Percentiles rank a stretch among this genome's conserved stretches.
Evolutionary conservation across 2,797 vertebrate species (phyloP).

Genomic region (Yasuhikotakia modesta): DNA sequence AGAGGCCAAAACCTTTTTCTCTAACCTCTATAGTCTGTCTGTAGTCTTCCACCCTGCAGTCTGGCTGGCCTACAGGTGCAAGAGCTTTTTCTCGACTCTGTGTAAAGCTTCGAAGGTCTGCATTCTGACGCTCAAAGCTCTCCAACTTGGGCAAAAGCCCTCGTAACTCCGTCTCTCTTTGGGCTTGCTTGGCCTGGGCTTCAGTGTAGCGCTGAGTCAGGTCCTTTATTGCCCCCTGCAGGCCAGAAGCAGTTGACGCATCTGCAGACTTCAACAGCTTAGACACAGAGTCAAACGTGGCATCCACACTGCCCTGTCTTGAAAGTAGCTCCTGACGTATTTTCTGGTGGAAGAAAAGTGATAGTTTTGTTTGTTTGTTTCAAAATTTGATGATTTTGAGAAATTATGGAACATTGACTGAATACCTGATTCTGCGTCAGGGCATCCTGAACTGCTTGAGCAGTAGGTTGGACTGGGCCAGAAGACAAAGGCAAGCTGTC

Average conservation of each 20-base stretch:
- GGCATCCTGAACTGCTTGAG: slow-evolving; percentile 85
- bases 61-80: slow-evolving; percentile 85
- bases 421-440: slow-evolving; percentile 87
- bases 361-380: not conserved
- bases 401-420: not conserved
- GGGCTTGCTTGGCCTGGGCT: slow-evolving; percentile 81
- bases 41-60: slow-evolving; percentile 86
- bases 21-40: slow-evolving; percentile 90
- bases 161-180: slow-evolving; percentile 83
- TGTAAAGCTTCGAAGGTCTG: slow-evolving; percentile 82
- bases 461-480: slow-evolving; percentile 75
- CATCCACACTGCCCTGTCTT: slow-evolving; percentile 89
- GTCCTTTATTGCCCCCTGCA: slow-evolving; percentile 82
- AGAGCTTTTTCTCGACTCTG: slow-evolving; percentile 80
- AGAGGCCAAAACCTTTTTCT: not conserved
- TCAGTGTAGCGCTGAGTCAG: slow-evolving; percentile 78
- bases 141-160: slow-evolving; percentile 86
- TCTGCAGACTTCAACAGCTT: slow-evolving; percentile 85
- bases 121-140: slow-evolving; percentile 86
- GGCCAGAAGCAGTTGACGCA: slow-evolving; percentile 77
- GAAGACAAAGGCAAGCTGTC: slow-evolving; percentile 80
- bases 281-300: slow-evolving; percentile 87
- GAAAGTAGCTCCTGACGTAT: slow-evolving; percentile 91
- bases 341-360: slow-evolving; percentile 76
- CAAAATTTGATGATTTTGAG: not conserved